These are phyloP conservation scores for Eospalax fontanierii DNA, from an alignment of 2,797 vertebrate genomes.

Conservation along the genomic window DNA sequence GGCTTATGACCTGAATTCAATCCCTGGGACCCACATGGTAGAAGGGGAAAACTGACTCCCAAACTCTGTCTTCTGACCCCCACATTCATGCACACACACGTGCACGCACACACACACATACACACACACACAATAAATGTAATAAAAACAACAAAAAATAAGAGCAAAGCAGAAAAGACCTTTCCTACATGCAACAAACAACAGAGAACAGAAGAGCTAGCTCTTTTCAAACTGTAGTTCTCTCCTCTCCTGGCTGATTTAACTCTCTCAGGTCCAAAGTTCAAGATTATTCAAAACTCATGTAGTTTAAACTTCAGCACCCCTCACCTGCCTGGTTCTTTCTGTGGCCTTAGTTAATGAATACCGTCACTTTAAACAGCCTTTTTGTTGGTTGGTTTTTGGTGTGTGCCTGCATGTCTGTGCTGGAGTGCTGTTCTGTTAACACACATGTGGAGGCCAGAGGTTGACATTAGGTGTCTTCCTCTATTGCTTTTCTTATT, in stretches of 20 bases:
- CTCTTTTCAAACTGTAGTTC: neutral
- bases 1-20: neutral
- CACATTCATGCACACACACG: neutral
- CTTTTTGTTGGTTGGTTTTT: neutral
- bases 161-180: neutral
- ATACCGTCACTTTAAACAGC: slow-evolving; percentile 60
- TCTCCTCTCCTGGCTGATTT: neutral
- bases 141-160: neutral
- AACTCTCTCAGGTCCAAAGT: slow-evolving; percentile 50
- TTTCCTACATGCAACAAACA: neutral
- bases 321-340: neutral
- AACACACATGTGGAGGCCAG: neutral
- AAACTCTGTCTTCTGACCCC: neutral
- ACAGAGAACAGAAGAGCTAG: neutral
- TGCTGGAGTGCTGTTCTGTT: neutral
- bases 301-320: slow-evolving; percentile 9
- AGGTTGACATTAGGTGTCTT: neutral
- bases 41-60: neutral
- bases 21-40: neutral
- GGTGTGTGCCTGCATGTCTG: neutral
- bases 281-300: slow-evolving; percentile 53
- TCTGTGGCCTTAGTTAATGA: slow-evolving; percentile 71
- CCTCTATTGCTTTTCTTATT: neutral
- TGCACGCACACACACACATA: neutral
- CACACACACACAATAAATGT: neutral